phyloP scores from a whole-genome alignment of 2,888 invertebrate species.

The Nymphalis c-album region DNA sequence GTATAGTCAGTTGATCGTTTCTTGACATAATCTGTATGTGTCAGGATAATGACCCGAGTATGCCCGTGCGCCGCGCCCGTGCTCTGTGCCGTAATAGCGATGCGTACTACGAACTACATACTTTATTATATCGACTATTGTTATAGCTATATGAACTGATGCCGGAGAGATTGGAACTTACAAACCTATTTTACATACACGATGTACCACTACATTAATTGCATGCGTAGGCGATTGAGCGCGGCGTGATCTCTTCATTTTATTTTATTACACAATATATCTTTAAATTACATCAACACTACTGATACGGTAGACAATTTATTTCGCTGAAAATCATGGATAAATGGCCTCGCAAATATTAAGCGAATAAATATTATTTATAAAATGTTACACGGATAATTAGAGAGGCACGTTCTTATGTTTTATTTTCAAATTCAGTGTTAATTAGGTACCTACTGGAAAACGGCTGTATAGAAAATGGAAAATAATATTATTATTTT shows the following conservation, averaged over 20 bases:
- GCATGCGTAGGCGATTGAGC: constrained; percentile 14
- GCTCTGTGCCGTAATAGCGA: constrained; percentile 38
- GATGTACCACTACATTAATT: constrained; percentile 10
- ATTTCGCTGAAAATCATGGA: constrained; percentile 5
- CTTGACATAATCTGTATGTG: constrained; percentile 36
- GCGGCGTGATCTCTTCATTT: constrained; percentile 7
- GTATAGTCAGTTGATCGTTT: constrained; percentile 14
- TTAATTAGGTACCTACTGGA: too few relatives aligned
- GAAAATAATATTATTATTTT: too few relatives aligned
- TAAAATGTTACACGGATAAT: background rate
- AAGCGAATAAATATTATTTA: background rate
- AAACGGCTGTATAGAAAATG: too few relatives aligned
- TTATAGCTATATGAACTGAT: constrained; percentile 32
- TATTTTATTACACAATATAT: constrained; percentile 19
- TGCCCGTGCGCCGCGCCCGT: constrained; percentile 40
- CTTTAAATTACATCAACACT: constrained; percentile 17
- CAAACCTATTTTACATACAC: constrained; percentile 13
- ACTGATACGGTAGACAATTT: background rate
- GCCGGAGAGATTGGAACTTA: constrained; percentile 20
- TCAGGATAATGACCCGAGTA: constrained; percentile 49
- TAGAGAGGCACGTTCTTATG: background rate
- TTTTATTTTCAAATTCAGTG: too few relatives aligned
- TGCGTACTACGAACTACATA: constrained; percentile 43
- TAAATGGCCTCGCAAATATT: background rate
- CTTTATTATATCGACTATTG: constrained; percentile 37